phyloP scores from a whole-genome alignment of 2,113 vertebrate species.

The Sylvietta virens region DNA sequence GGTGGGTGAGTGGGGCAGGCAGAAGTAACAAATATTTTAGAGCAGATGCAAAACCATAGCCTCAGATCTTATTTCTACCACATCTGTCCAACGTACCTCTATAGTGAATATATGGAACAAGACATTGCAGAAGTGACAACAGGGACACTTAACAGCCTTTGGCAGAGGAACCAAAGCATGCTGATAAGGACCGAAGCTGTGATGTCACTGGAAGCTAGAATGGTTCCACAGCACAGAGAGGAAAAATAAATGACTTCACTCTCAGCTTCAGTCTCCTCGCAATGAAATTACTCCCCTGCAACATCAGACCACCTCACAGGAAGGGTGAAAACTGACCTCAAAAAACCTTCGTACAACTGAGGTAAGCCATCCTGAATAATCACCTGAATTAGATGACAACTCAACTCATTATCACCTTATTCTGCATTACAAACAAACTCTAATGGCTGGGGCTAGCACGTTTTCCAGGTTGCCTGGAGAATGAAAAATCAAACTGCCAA shows the following conservation, averaged over 20 bases:
- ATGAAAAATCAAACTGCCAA: background rate
- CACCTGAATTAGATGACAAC: background rate
- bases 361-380: background rate
- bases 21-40: background rate
- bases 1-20: background rate
- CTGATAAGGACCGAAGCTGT: fast-evolving
- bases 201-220: background rate
- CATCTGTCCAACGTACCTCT: background rate
- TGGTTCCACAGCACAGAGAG: background rate
- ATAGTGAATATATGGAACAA: fast-evolving
- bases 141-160: background rate
- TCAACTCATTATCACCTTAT: background rate
- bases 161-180: background rate
- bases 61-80: background rate
- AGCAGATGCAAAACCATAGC: background rate
- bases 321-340: background rate
- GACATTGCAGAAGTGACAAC: background rate
- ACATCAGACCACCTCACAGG: background rate
- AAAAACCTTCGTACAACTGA: background rate
- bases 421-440: background rate
- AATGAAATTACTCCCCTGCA: background rate
- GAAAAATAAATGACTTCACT: background rate
- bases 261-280: background rate
- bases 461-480: background rate
- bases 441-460: background rate